Evolutionary conservation across 2,797 vertebrate species (phyloP), one percentile per base, ranked within the genome.

Genomic region (Hippopotamyrus pictus): DNA sequence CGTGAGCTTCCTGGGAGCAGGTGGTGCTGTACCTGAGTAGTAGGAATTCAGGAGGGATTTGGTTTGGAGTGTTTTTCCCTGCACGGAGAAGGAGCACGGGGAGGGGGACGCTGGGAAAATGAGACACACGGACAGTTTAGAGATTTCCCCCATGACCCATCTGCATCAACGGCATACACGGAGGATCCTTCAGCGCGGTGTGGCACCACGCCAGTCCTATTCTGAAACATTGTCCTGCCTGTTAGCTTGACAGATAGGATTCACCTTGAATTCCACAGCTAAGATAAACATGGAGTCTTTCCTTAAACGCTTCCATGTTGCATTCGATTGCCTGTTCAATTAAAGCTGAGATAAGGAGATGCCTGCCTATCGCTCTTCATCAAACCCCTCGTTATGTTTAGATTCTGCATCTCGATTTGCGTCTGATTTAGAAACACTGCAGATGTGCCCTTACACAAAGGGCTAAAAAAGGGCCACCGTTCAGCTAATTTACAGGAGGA

Each of bases 11-110:
- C 51, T 11, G 46, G 19, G 25, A 89, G 83, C 83, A 86, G 88
- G 57, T 69, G 88, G 14, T 69, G 83, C 91, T 91, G 91, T 95
- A 96, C 96, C 96, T 94, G 95, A 97, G 93, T 97, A 97, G 94
- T 95, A 97, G 93, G 96, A 96, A 95, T 97, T 97, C 95, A 98
- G 95, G 92, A 97, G 95, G 90, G 95, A 96, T 95, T 97, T 97
- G 94, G 96, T 97, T 94, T 96, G 96, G 93, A 97, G 96, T 87
- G 96, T 97, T 96, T 97, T 97, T 93, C 95, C 97, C 96, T 98
- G 97, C 93, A 97, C 94, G 92, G 97, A 97, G 96, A 97, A 97
- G 93, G 96, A 97, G 95, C 96, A 97, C 92, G 96, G 94, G 93
- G 97, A 97, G 90, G 96, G 96, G 90, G 96, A 96, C 90, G 96